Evolutionary conservation across 2,113 vertebrate species (phyloP).

Genomic region (Pithys albifrons): DNA sequence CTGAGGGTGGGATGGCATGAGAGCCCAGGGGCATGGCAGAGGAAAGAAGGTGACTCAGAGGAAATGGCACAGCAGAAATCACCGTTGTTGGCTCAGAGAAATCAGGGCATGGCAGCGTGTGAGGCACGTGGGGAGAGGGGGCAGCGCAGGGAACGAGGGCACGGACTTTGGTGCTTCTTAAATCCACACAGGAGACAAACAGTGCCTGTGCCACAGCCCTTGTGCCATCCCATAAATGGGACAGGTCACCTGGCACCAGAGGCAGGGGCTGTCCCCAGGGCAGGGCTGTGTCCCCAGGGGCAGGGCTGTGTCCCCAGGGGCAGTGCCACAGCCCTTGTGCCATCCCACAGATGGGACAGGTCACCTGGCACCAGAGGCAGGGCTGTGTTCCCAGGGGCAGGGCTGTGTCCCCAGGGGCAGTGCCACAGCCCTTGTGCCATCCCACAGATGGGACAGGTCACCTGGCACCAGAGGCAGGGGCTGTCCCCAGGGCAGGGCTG

Average conservation of each 20-base stretch:
- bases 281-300: too few species aligned
- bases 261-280: neutral
- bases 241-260: neutral
- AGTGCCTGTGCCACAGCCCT: neutral
- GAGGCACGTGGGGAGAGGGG: neutral
- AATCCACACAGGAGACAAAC: neutral
- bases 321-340: too few species aligned
- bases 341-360: too few species aligned
- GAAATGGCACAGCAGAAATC: neutral
- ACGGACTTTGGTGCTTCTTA: neutral
- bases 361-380: too few species aligned
- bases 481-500: too few species aligned
- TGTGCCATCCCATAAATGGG: neutral
- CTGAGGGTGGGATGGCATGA: neutral
- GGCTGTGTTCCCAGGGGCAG: too few species aligned
- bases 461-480: too few species aligned
- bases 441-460: too few species aligned
- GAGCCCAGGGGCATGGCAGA: neutral
- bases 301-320: too few species aligned
- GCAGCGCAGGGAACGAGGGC: neutral
- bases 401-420: too few species aligned
- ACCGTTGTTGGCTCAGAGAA: accelerated
- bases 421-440: too few species aligned
- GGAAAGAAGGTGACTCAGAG: neutral
- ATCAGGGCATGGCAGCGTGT: neutral